Conservation (phyloP, 2,888 invertebrate genomes). For the Conus canariensis region DNA sequence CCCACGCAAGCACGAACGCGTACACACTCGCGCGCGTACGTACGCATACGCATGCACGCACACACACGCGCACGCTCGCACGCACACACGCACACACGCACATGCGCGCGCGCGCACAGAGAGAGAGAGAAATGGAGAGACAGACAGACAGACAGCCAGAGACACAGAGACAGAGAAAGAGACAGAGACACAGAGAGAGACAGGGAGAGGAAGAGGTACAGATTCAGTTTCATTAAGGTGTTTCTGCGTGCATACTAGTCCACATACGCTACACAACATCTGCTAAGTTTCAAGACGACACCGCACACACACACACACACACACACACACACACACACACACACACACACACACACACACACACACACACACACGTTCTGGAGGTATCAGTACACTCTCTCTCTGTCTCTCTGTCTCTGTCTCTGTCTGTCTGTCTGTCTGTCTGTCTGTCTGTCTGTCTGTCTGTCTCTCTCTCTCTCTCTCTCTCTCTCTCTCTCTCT, state of each 20-base stretch:
- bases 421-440: conserved; percentile 6
- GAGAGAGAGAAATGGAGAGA: no score
- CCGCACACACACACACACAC: conserved; percentile 17
- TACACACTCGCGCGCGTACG: background rate
- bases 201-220: no score
- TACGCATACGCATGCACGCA: background rate
- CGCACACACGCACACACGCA: conserved; percentile 18
- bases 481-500: conserved; percentile 22
- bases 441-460: conserved; percentile 7
- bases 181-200: no score
- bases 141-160: no score
- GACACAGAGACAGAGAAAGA: no score
- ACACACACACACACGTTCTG: conserved; percentile 37
- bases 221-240: no score
- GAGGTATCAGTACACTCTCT: conserved; percentile 41
- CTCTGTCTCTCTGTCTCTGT: background rate
- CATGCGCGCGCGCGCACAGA: background rate
- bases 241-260: no score
- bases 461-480: conserved; percentile 8
- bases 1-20: background rate
- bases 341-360: conserved; percentile 4
- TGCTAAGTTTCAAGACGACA: no score
- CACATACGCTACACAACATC: no score
- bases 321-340: conserved; percentile 14
- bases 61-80: background rate